Conservation (phyloP, 2,113 vertebrate genomes). For the Heliornis fulica region DNA sequence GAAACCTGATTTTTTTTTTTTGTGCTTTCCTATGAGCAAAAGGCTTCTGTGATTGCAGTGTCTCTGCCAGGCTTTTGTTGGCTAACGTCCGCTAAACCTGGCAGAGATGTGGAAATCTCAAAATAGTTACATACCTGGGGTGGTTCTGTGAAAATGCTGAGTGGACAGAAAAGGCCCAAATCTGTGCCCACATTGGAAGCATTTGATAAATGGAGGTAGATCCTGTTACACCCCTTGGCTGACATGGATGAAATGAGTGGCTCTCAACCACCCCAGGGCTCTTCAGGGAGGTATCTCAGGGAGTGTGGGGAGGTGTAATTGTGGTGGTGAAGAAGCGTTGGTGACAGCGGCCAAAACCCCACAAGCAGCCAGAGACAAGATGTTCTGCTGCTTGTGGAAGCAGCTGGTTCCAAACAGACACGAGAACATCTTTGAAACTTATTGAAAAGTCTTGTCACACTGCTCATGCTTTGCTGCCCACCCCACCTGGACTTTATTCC, state of each 20-base stretch:
- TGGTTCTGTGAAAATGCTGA: not conserved
- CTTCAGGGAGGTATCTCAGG: not conserved
- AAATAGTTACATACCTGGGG: not conserved
- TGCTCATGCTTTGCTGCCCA: not conserved
- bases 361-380: fast-evolving
- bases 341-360: not conserved
- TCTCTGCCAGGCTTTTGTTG: not conserved
- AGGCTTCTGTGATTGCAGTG: not conserved
- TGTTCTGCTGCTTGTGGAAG: not conserved
- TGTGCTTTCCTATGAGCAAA: not conserved
- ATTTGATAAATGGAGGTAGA: not conserved
- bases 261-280: fast-evolving
- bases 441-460: not conserved
- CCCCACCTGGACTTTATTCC: not conserved
- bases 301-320: fast-evolving
- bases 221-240: not conserved
- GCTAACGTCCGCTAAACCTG: not conserved
- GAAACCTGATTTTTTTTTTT: not conserved
- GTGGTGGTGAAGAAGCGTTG: not conserved
- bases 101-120: not conserved
- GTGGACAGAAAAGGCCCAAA: not conserved
- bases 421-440: not conserved
- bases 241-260: fast-evolving
- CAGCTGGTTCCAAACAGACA: not conserved
- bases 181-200: not conserved